Evolutionary conservation across 2,113 vertebrate species (phyloP), one percentile per base, ranked within the genome.

Genomic region (Dromas ardeola): DNA sequence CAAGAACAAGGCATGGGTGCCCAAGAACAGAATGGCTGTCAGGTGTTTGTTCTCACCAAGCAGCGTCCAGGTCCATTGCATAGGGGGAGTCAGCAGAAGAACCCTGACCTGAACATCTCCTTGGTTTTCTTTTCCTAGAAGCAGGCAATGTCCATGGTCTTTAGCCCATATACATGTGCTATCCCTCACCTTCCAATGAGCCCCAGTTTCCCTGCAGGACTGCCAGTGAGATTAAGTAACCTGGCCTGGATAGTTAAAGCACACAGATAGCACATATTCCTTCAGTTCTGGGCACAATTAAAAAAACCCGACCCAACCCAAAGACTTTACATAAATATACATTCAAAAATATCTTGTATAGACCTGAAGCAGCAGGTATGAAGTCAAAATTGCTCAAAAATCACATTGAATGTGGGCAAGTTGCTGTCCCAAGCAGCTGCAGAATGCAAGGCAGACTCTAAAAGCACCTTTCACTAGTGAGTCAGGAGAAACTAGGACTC

Each of bases 1-100:
- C 20, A 80, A 49, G 21, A 80, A 21, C 6, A 0, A 0, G 20
- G 5, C 17, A 58, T 1, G 3, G 3, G 10, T 40, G 10, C 4
- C 45, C 3, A 42, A 21, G 30, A 82, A 11, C 4, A 66, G 14
- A 21, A 53, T 17, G 7, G 11, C 25, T 79, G 20, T 36, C 22
- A 40, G 42, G 18, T 29, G 7, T 8, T n/a, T 63, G 17, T 5
- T 81, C 5, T 72, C 21, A 40, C 7, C 0, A 0, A 38, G 36
- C 13, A 32, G 22, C 42, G 26, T 12, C 12, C 18, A 32, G 30
- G 8, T 26, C 9, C 8, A 27, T 27, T 42, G 13, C 26, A 32
- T 0, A 55, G 19, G 49, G 9, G 16, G 26, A 50, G 6, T 47
- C 16, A 63, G 3, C 29, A 61, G 43, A 80, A 50, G 25, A 83